Evolutionary conservation across 2,113 vertebrate species (phyloP), one percentile per base, ranked within the genome.

Genomic region (Irena cyanogastra): DNA sequence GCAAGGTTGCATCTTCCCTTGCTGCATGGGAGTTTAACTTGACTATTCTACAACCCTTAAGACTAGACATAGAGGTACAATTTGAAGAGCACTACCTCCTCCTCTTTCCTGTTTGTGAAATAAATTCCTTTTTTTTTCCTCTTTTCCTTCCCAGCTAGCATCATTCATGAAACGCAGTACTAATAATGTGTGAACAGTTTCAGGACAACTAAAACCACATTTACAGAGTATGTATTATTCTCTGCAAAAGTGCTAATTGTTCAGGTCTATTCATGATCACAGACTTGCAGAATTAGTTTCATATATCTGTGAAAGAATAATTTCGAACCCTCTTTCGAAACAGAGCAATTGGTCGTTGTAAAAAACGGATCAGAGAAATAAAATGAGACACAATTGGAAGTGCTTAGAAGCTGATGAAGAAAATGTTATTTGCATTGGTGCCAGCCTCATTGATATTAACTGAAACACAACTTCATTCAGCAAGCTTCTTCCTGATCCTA

Each of bases 231-330:
- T 91, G 44, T 52, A 89, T 82, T 94, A 90, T 94, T 95, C 72
- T 92, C 61, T 94, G 69, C 72, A 94, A 84, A 94, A 94, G 70
- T 92, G 84, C 53, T 89, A 78, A 91, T 94, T 95, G 52, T 89
- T 94, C 93, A 95, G 94, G 93, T 95, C 72, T 83, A 89, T 94
- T 93, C 89, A 83, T 83, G 75, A 93, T 49, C 33, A 83, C 47
- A 82, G 63, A 78, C 39, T 90, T 87, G 86, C 26, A 82, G 88
- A 93, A 96, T 96, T 96, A 89, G 61, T 94, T 92, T 86, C 95
- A 90, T 94, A 74, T 78, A 95, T 90, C 72, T 87, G 52, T 21
- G 72, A 64, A 82, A 37, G 28, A 92, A 84, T 56, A 4, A 60
- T 83, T 92, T 82, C 41, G 93, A 44, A 74, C 28, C n/a, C 31